Percentiles rank a stretch among this genome's conserved stretches.
Conservation (phyloP, 2,888 invertebrate species). For the Anarsia innoxiella region DNA sequence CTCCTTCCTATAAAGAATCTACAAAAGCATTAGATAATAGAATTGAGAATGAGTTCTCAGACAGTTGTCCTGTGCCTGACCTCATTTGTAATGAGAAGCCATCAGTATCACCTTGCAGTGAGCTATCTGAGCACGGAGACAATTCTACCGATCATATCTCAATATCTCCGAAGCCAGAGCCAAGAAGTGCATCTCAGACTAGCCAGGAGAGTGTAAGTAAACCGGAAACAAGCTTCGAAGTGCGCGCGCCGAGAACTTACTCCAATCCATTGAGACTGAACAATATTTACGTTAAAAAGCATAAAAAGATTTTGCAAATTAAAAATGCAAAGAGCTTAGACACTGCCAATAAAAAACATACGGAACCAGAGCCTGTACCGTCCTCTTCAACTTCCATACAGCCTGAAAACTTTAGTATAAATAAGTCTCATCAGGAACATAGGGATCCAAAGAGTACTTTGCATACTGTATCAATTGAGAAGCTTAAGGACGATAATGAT, state of each 20-base stretch:
- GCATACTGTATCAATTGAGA: conserved; percentile 46
- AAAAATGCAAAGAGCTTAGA: conserved; percentile 46
- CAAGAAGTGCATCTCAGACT: too few relatives aligned
- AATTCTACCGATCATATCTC: conserved; percentile 48
- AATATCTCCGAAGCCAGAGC: conserved; percentile 40
- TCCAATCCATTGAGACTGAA: conserved; percentile 50
- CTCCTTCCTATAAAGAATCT: conserved; percentile 44
- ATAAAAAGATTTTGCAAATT: conserved; percentile 62
- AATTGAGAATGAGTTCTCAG: conserved; percentile 56
- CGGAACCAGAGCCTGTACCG: conserved; percentile 33
- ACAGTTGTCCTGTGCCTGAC: conserved; percentile 65
- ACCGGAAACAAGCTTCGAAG: too few relatives aligned
- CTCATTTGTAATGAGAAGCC: conserved; percentile 71
- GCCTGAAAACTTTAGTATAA: conserved; percentile 50
- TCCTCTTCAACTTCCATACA: conserved; percentile 42
- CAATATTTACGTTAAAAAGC: conserved; percentile 62
- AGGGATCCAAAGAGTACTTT: conserved; percentile 32
- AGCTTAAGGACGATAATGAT: conserved; percentile 37
- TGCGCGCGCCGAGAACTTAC: conserved; percentile 35
- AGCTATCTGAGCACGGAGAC: conserved; percentile 63
- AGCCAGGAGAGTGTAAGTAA: too few relatives aligned
- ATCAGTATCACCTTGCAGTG: conserved; percentile 68
- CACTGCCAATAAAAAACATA: conserved; percentile 19
- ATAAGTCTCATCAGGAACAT: conserved; percentile 34
- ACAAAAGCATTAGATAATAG: conserved; percentile 47